Conservation (phyloP, 2,797 vertebrate genomes). For the Mastacembelus armatus region DNA sequence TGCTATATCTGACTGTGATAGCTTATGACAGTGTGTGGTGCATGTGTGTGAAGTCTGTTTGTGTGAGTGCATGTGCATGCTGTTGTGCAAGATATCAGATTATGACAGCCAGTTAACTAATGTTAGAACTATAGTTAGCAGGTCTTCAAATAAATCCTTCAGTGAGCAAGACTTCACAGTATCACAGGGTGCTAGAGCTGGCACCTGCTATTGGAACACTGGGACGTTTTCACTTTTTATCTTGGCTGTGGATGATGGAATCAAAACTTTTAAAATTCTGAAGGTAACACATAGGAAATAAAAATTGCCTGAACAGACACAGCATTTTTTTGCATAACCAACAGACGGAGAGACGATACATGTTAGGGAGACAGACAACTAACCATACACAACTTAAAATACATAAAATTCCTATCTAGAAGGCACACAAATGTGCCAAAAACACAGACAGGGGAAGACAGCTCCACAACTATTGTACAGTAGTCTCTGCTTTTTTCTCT, state of each 20-base stretch:
- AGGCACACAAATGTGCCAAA: too few relatives aligned
- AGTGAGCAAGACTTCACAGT: constrained; percentile 56
- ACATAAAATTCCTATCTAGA: too few relatives aligned
- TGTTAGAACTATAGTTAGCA: constrained; percentile 71
- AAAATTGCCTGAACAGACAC: constrained; percentile 6
- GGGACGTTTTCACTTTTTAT: constrained; percentile 36
- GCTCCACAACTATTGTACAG: constrained; percentile 20
- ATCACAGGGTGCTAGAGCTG: constrained; percentile 48
- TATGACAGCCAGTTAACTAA: constrained; percentile 67
- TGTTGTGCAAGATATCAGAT: constrained; percentile 57
- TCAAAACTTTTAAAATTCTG: constrained; percentile 54
- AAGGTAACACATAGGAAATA: constrained; percentile 2
- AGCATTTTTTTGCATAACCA: background rate
- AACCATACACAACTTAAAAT: too few relatives aligned
- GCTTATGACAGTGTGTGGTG: constrained; percentile 25
- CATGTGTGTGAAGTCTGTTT: constrained; percentile 19
- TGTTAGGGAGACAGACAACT: background rate
- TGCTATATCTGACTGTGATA: constrained; percentile 64
- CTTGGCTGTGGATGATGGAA: constrained; percentile 30
- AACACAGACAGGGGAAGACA: constrained; percentile 29
- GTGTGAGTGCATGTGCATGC: constrained; percentile 15
- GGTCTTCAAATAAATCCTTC: constrained; percentile 70
- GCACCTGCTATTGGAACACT: constrained; percentile 49
- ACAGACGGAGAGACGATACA: background rate
- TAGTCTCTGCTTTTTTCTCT: constrained; percentile 33